Percentiles rank a stretch among this genome's conserved stretches.
Conservation (phyloP, 2,113 vertebrate species). For the Andinoacara biseriatus region DNA sequence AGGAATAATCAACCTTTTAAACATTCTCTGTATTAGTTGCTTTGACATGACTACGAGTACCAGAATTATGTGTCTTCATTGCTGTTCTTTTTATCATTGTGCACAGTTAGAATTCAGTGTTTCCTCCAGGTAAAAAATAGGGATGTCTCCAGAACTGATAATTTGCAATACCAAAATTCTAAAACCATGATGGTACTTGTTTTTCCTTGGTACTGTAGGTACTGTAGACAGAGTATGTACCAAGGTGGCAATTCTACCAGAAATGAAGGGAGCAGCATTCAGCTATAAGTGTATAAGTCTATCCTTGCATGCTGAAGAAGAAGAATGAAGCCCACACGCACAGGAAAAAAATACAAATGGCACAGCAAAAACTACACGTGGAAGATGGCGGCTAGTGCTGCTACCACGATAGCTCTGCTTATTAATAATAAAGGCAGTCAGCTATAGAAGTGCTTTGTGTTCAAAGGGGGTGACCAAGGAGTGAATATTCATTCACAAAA, state of each 20-base stretch:
- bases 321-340: neutral
- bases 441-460: too few relatives aligned
- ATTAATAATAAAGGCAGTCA: too few relatives aligned
- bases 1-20: too few relatives aligned
- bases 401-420: neutral
- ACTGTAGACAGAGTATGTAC: neutral
- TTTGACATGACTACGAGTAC: neutral
- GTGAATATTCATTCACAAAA: too few relatives aligned
- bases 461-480: too few relatives aligned
- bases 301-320: neutral
- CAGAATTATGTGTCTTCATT: neutral
- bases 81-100: neutral
- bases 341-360: neutral
- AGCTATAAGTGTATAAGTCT: neutral
- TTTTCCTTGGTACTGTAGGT: neutral
- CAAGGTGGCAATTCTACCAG: neutral
- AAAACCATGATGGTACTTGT: neutral
- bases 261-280: neutral
- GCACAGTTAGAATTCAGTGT: neutral
- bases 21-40: neutral
- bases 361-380: neutral
- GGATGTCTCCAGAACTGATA: neutral
- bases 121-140: neutral
- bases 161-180: neutral
- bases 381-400: neutral